Base-by-base conservation (phyloP, 2,797 vertebrate genomes). In the Parotocinclus haroldoi region DNA sequence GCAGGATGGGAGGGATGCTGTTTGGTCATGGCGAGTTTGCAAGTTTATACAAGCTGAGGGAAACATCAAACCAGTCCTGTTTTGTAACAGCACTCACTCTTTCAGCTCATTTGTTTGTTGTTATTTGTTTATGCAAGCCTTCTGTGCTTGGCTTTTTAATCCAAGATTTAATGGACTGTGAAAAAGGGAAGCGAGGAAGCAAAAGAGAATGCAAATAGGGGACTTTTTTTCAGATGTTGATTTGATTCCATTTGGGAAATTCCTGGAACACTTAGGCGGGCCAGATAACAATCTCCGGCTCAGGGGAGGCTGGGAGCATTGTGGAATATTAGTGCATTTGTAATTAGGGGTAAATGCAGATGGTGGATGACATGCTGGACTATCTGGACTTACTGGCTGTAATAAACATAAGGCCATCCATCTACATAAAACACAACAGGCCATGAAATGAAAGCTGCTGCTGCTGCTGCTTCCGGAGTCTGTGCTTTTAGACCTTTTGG, bases 191-290 rank as follows among this genome's bases (percentile, higher is more conserved):
- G n/a, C 13, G 49, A 49, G 39, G n/a, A 10, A 68, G 52, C 11
- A 16, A 44, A n/a, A 58, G 44, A 62, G 40, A 57, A 46, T 14
- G 40, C 48, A 12, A 11, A 45, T 39, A 60, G 17, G 27, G 27
- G 27, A 5, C 2, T 2, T 5, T 27, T 27, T 2, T 27, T 73
- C 76, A 69, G 75, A 77, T 81, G 78, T 79, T 77, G 83, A 83
- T 85, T 77, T 72, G 48, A 63, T 86, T 86, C 79, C 83, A 79
- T 70, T 80, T 71, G 78, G 77, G 61, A 80, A 85, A 87, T 77
- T 80, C 61, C 73, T 63, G 8, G 77, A 87, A 84, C 78, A 19
- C 51, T 71, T 74, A 59, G 62, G 58, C 42, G 68, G 51, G 44
- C 59, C 63, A 8, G 85, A 87, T 88, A 81, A 73, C 27, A 72